Evolutionary conservation across 2,797 vertebrate species (phyloP), one percentile per base, ranked within the genome.

Genomic region (Chromobotia macracanthus): DNA sequence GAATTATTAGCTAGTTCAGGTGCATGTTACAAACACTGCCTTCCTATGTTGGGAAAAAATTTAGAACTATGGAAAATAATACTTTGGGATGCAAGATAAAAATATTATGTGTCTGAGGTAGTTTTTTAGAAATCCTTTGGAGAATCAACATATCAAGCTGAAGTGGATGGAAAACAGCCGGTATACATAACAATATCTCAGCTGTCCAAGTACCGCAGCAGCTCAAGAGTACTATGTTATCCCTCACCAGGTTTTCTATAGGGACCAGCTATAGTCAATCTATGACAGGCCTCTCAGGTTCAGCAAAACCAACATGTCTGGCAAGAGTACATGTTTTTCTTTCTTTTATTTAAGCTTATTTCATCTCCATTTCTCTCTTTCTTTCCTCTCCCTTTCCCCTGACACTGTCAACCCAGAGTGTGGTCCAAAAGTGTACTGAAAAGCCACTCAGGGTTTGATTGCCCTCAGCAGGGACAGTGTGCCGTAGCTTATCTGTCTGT

Each of bases 391-490:
- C 48, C 51, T 77, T 77, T 44, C 68, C 50, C 28, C 56, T 83
- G 71, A 80, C 80, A 68, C 85, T 87, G 86, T 88, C 85, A 87
- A 75, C 83, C 81, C 63, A 51, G 56, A 58, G 82, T 86, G 81
- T 80, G 69, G 76, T 83, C 76, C 75, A 86, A 83, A 86, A 86
- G 69, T 55, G 23, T 73, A 66, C 53, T 46, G 83, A 70, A 77
- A 88, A 87, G 82, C 81, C 83, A 83, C 76, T 69, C 75, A 76
- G 51, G 68, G 85, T 86, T 88, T 87, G 78, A 75, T 86, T 87
- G 84, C 85, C 80, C 83, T 85, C 88, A 87, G 83, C 64, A 50
- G 77, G 73, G 76, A 87, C 50, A 55, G 78, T 80, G 84, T 80
- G 61, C 77, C 55, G 66, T 81, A 81, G 74, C 81, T 89, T 84